Percentiles rank a stretch among this genome's conserved stretches.
Evolutionary conservation across 1,140 invertebrate genomes (phyloP).

Genomic region (Druon quercuslanigerum): DNA sequence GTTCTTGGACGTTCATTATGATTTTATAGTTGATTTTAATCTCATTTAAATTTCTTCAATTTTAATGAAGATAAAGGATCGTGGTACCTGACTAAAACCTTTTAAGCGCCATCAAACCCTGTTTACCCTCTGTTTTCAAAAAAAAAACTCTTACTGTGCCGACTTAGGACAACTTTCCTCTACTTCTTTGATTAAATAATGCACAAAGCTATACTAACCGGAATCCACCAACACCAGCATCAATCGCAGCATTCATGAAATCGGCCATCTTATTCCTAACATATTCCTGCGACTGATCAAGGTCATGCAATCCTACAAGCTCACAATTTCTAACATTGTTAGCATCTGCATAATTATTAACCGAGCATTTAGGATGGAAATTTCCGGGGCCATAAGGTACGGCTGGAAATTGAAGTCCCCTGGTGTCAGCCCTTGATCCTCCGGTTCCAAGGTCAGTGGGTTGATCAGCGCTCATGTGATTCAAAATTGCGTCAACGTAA

Average conservation of each 20-base stretch:
- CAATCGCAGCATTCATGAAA: slow-evolving; percentile 78
- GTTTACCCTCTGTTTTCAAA: too few relatives aligned
- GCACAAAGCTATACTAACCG: slow-evolving; percentile 58
- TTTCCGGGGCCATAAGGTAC: slow-evolving; percentile 76
- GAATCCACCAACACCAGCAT: slow-evolving; percentile 82
- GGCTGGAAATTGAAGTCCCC: slow-evolving; percentile 71
- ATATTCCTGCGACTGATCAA: slow-evolving; percentile 77
- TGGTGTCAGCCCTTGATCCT: slow-evolving; percentile 76
- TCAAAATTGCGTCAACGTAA: slow-evolving; percentile 83
- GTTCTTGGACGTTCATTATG: too few relatives aligned
- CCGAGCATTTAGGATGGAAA: slow-evolving; percentile 74
- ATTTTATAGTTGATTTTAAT: too few relatives aligned
- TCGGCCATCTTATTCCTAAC: slow-evolving; percentile 78
- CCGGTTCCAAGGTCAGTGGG: slow-evolving; percentile 74
- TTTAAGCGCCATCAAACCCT: too few relatives aligned
- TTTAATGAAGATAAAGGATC: too few relatives aligned
- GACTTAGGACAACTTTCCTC: too few relatives aligned
- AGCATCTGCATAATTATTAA: slow-evolving; percentile 76
- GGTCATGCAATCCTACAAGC: slow-evolving; percentile 79
- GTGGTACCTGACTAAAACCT: too few relatives aligned
- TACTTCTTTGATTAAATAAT: too few relatives aligned
- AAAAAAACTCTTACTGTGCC: too few relatives aligned
- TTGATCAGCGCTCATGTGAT: slow-evolving; percentile 82
- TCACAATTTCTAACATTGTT: slow-evolving; percentile 80
- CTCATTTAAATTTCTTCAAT: too few relatives aligned